A percentile compares a stretch with the other conserved stretches of the same genome.
These are phyloP conservation scores for Equus przewalskii DNA, from an alignment of 2,113 vertebrate genomes.

Conservation along the genomic window DNA sequence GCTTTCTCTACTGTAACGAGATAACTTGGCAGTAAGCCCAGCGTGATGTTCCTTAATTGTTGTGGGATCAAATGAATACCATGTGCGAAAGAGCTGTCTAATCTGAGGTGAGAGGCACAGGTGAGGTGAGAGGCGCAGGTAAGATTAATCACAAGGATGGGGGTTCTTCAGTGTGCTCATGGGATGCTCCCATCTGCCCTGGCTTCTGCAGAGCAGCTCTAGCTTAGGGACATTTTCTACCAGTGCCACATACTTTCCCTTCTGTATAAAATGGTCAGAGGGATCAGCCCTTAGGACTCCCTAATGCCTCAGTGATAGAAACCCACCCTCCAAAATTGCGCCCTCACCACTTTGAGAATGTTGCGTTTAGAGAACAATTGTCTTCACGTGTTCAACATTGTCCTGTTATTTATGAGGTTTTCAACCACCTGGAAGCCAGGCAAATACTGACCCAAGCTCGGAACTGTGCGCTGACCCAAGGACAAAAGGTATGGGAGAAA, in stretches of 20 bases:
- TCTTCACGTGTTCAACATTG: neutral
- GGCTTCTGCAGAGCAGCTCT: neutral
- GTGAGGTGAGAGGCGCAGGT: neutral
- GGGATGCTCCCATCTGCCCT: neutral
- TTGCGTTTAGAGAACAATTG: neutral
- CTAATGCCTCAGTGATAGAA: neutral
- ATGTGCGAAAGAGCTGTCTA: neutral
- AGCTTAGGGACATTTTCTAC: neutral
- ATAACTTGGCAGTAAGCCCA: constrained; percentile 46
- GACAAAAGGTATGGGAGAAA: neutral
- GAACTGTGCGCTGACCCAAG: neutral
- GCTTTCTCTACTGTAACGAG: neutral
- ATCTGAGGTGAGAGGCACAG: neutral
- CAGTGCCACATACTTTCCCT: neutral
- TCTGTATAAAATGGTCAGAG: neutral
- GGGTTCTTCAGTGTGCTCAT: neutral
- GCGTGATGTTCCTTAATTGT: constrained; percentile 25
- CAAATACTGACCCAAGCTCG: neutral
- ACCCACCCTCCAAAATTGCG: neutral
- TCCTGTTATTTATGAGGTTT: neutral
- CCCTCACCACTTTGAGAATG: neutral
- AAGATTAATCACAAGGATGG: neutral
- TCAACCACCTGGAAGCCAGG: neutral
- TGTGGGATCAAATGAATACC: constrained; percentile 13
- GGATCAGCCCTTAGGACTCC: neutral